Percentiles rank a stretch among this genome's conserved stretches.
Evolutionary conservation across 2,888 invertebrate species (phyloP).

Genomic region (Cheilosia urbana): DNA sequence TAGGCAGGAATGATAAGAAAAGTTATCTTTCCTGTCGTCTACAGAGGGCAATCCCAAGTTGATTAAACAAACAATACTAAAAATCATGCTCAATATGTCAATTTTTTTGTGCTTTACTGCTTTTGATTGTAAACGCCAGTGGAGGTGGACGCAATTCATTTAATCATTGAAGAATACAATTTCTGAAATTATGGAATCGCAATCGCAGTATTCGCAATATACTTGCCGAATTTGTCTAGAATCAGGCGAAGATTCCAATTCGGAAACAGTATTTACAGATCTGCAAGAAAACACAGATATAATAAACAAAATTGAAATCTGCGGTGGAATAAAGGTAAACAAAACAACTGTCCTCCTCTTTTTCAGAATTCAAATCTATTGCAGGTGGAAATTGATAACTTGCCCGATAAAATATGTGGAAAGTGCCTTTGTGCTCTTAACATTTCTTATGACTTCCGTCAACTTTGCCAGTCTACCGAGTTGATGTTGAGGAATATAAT

Average conservation of each 20-base stretch:
- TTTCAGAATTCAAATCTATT: neutral
- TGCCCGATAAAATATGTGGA: conserved; percentile 81
- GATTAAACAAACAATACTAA: too few relatives aligned
- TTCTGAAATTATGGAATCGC: conserved; percentile 22
- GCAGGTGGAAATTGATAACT: conserved; percentile 80
- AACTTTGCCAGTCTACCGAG: conserved; percentile 81
- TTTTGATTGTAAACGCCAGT: too few relatives aligned
- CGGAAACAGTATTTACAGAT: conserved; percentile 78
- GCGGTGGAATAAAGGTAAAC: conserved; percentile 80
- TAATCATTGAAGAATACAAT: too few relatives aligned
- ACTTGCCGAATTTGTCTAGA: conserved; percentile 81
- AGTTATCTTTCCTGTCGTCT: too few relatives aligned
- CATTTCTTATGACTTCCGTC: conserved; percentile 80
- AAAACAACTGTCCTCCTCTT: neutral
- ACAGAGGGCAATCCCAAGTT: too few relatives aligned
- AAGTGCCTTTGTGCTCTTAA: conserved; percentile 79
- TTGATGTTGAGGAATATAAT: conserved; percentile 39
- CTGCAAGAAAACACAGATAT: conserved; percentile 77
- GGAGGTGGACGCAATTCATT: too few relatives aligned
- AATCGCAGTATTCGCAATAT: conserved; percentile 68
- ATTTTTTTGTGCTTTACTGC: too few relatives aligned
- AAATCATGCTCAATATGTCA: too few relatives aligned
- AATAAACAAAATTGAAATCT: conserved; percentile 80
- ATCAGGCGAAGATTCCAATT: conserved; percentile 77
- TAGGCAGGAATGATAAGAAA: too few relatives aligned